Conservation (phyloP, 2,113 vertebrate genomes). For the Anarhynchus alexandrinus region DNA sequence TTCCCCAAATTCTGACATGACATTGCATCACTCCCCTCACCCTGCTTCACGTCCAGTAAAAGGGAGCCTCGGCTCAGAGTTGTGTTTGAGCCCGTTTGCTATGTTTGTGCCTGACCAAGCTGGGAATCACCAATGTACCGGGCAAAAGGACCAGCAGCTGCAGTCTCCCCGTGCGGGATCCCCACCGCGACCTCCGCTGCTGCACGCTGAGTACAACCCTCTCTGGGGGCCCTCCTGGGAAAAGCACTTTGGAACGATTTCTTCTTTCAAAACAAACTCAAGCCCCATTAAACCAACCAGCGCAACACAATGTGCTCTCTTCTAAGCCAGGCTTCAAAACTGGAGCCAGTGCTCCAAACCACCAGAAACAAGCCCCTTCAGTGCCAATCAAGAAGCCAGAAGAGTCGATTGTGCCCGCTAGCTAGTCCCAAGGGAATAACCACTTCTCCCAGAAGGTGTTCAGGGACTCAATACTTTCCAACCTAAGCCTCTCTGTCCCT, state of each 20-base stretch:
- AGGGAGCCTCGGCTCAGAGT: not conserved
- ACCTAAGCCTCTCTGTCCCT: not conserved
- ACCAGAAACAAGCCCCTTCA: not conserved
- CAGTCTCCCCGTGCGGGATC: not conserved
- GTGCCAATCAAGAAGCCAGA: not conserved
- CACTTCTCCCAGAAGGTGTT: not conserved
- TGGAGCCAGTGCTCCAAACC: not conserved
- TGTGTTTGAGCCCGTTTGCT: not conserved
- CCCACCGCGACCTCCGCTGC: not conserved
- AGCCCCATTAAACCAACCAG: not conserved
- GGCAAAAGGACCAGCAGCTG: not conserved
- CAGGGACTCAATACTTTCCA: not conserved
- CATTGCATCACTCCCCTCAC: not conserved
- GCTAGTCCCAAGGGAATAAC: not conserved
- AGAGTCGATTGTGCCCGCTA: fast-evolving
- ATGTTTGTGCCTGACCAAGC: fast-evolving
- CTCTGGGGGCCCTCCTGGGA: not conserved
- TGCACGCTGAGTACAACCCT: not conserved
- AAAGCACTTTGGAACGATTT: not conserved
- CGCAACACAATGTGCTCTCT: not conserved
- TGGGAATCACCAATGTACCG: not conserved
- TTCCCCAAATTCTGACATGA: not conserved
- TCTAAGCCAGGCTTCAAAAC: not conserved
- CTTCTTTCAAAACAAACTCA: not conserved
- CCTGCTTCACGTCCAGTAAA: not conserved